Percentiles rank a stretch among this genome's conserved stretches.
Evolutionary conservation across 2,797 vertebrate species (phyloP).

Genomic region (Vultur gryphus): DNA sequence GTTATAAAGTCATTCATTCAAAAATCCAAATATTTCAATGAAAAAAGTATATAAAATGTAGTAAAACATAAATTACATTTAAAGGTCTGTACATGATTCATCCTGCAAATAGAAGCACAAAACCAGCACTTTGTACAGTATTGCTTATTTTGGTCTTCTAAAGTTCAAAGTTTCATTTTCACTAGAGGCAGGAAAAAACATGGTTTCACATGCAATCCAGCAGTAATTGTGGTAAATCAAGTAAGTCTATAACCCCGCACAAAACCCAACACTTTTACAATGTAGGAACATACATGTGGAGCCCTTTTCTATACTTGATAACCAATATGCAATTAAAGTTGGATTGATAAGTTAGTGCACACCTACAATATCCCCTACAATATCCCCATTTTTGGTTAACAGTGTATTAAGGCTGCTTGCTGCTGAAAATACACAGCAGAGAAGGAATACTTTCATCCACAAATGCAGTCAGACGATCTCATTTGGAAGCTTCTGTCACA

Average conservation of each 20-base stretch:
- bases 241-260: background rate
- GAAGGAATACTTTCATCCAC: conserved; percentile 33
- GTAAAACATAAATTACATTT: conserved; percentile 89
- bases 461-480: conserved; percentile 30
- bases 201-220: conserved; percentile 40
- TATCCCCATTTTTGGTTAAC: conserved; percentile 56
- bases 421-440: conserved; percentile 55
- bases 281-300: conserved; percentile 5
- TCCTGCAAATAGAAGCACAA: conserved; percentile 67
- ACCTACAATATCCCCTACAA: conserved; percentile 56
- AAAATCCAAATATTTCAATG: conserved; percentile 64
- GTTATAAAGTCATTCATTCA: conserved; percentile 71
- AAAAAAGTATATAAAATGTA: conserved; percentile 71
- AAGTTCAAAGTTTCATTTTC: conserved; percentile 34
- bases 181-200: conserved; percentile 16
- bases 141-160: conserved; percentile 58
- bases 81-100: conserved; percentile 79
- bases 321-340: conserved; percentile 39
- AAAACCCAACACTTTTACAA: conserved; percentile 2
- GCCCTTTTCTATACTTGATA: conserved; percentile 30
- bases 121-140: conserved; percentile 59
- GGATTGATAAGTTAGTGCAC: conserved; percentile 66
- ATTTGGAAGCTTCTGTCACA: background rate
- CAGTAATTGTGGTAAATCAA: conserved; percentile 53
- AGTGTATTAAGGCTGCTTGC: conserved; percentile 59